Evolutionary conservation across 2,113 vertebrate genomes (phyloP), one percentile per base, ranked within the genome.

Genomic region (Eurypyga helias): DNA sequence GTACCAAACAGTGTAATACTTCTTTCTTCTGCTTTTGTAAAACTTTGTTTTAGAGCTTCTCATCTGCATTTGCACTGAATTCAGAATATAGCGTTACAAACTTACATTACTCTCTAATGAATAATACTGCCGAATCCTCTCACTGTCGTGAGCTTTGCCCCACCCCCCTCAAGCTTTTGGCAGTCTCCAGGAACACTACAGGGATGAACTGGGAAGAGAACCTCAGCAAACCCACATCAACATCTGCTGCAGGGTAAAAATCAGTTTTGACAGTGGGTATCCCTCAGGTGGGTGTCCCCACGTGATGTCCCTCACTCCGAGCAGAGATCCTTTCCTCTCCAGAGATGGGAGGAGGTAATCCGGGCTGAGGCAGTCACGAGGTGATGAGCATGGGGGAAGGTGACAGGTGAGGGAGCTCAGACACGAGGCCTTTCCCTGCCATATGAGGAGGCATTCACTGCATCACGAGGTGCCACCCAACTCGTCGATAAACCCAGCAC

Each of bases 151-250:
- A 58, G 25, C 60, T 81, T 76, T 92, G n/a, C 80, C 60, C 62
- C 82, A 54, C 31, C 12, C 41, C 41, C 12, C 66, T 80, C 58
- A 77, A 72, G 28, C 1, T 66, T 94, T 87, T 51, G 65, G 18
- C 36, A 31, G 5, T 82, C 57, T 81, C 61, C 48, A 28, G 61
- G 31, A 83, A 62, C 20, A 66, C 48, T 54, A 8, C 14, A 34
- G 66, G 72, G 26, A 43, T 43, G 20, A 0, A 0, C 69, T 18
- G 29, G 26, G 49, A 86, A 77, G 54, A 54, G 10, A 23, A 6
- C 28, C 38, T 85, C 17, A 51, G 58, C 75, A 93, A 93, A 65
- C 33, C 43, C 34, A 6, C 3, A 0, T 41, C 66, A 83, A 12
- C 45, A 69, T 38, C 54, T 86, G 34, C 73, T 79, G 28, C 54